Percentiles rank a stretch among this genome's conserved stretches.
phyloP scores from a whole-genome alignment of 2,888 invertebrate species.

The Heliconius hortense region DNA sequence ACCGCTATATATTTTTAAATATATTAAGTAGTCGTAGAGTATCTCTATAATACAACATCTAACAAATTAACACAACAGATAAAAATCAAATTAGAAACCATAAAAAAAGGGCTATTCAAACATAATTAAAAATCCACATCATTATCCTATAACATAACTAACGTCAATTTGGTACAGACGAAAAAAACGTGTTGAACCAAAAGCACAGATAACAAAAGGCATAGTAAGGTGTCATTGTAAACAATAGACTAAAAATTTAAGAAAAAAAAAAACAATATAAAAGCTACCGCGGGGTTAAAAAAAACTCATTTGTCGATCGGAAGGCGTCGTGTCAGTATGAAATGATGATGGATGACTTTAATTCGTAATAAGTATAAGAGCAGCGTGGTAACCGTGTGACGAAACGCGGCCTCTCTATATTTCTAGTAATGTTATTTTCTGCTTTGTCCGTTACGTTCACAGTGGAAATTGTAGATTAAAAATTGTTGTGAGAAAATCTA shows the following conservation, averaged over 20 bases:
- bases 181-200: conserved; percentile 26
- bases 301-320: conserved; percentile 61
- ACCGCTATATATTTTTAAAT: background rate
- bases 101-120: conserved; percentile 6
- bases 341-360: conserved; percentile 65
- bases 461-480: conserved; percentile 30
- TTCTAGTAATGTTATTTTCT: conserved; percentile 43
- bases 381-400: conserved; percentile 47
- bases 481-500: conserved; percentile 24
- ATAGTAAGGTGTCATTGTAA: conserved; percentile 38
- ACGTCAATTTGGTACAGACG: conserved; percentile 24
- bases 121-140: conserved; percentile 16
- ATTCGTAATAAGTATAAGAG: conserved; percentile 48
- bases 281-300: conserved; percentile 53
- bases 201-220: conserved; percentile 36
- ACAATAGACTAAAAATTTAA: conserved; percentile 37
- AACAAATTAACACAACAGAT: conserved; percentile 13
- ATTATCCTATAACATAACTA: background rate
- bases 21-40: background rate
- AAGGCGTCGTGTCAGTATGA: conserved; percentile 56
- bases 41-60: background rate
- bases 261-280: conserved; percentile 44
- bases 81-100: conserved; percentile 1
- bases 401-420: conserved; percentile 43
- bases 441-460: conserved; percentile 27